Evolutionary conservation across 2,113 vertebrate genomes (phyloP), one percentile per base, ranked within the genome.

Genomic region (Odontophorus gujanensis): DNA sequence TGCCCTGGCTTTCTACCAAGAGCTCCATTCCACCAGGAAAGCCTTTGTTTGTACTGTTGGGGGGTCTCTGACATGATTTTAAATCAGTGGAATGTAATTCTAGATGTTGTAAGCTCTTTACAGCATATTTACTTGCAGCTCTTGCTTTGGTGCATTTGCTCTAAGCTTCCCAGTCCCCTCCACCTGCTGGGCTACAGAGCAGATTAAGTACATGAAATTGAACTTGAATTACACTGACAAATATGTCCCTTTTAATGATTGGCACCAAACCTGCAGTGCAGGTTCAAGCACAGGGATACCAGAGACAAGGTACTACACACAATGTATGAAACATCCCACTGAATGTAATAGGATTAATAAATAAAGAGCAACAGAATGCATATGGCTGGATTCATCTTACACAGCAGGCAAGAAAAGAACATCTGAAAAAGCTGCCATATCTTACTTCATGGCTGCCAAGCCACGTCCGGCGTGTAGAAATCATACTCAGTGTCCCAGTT

Each of bases 201-300:
- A 57, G 57, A 32, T 74, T 51, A 43, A 85, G 28, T 10, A 13
- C 2, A 45, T 11, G 20, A 50, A 90, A 34, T 1, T 21, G 16
- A 86, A 85, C 36, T 73, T 58, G 9, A 68, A 85, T 74, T 28
- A 62, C 21, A 25, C 4, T 26, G 45, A 25, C 30, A 81, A 63
- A 85, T 92, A 4, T 0, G 1, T 11, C 36, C 43, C 3, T 0
- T 57, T 51, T n/a, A 38, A 2, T 43, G 21, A 53, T 1, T 38
- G 66, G 4, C 21, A 89, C 36, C 50, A 74, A 36, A 62, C 28
- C 25, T 32, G 32, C 59, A 63, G 61, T 82, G 61, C 38, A 28
- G 25, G 61, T 40, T 63, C 61, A 28, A 16, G 25, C 11, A 24
- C 3, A 48, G 36, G 36, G 18, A 48, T 25, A 51, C 28, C 47